Conservation (phyloP, 2,797 vertebrate species). For the Parotocinclus haroldoi region DNA sequence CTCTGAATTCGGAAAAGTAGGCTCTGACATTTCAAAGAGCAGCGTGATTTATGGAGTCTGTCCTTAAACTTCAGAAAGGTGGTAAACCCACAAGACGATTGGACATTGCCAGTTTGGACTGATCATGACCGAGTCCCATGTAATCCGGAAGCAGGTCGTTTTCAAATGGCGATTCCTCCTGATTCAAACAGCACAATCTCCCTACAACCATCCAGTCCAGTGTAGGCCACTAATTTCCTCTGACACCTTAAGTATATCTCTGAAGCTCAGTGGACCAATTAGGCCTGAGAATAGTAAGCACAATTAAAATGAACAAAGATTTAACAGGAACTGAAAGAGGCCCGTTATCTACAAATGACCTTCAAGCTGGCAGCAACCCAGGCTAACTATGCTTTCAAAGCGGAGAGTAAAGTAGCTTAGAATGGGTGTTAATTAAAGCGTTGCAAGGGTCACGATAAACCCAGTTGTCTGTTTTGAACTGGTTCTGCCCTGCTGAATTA, state of each 20-base stretch:
- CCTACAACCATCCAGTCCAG: no score
- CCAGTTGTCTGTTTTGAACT: slow-evolving; percentile 23
- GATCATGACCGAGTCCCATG: no score
- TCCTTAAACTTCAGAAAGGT: no score
- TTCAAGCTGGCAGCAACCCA: slow-evolving; percentile 28
- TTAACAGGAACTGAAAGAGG: slow-evolving; percentile 36
- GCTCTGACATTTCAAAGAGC: no score
- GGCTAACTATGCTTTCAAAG: slow-evolving; percentile 15
- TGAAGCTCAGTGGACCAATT: slow-evolving; percentile 10
- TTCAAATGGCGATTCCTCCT: no score
- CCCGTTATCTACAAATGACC: slow-evolving; percentile 35
- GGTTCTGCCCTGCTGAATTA: slow-evolving; percentile 26
- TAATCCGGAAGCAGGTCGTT: no score
- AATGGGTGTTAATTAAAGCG: slow-evolving; percentile 49
- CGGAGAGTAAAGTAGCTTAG: slow-evolving; percentile 35
- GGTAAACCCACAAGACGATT: no score
- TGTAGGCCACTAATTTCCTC: no score
- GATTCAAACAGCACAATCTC: no score
- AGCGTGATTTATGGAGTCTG: no score
- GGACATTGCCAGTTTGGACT: no score
- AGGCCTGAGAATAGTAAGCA: neutral
- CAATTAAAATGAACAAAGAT: slow-evolving; percentile 26
- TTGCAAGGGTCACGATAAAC: slow-evolving; percentile 36
- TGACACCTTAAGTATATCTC: neutral
- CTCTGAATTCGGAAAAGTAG: no score